These are phyloP conservation scores for Lepidurus packardi DNA, from an alignment of 1,140 invertebrate species.

Conservation along the genomic window DNA sequence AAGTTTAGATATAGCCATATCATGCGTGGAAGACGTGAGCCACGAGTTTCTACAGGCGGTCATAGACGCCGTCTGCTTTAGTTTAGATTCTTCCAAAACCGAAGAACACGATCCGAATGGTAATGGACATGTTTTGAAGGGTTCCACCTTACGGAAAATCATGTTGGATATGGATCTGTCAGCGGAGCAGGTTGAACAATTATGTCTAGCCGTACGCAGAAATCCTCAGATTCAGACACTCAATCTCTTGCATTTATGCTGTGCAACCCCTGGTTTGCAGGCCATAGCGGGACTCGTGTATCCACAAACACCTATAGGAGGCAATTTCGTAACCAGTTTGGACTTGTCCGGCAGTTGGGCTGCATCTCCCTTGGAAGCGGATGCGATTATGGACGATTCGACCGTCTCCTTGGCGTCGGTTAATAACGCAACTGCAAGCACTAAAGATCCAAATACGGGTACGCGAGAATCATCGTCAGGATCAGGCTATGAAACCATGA, in stretches of 20 bases:
- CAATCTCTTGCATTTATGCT: conserved; percentile 53
- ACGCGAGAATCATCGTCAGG: conserved; percentile 1
- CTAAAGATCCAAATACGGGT: background rate
- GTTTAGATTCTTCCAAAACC: conserved; percentile 42
- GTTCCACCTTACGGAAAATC: conserved; percentile 40
- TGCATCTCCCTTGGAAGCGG: background rate
- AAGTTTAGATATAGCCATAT: conserved; percentile 51
- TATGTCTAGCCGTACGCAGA: conserved; percentile 47
- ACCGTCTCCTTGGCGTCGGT: conserved; percentile 37
- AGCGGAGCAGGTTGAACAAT: conserved; percentile 49
- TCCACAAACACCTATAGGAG: background rate
- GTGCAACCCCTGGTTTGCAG: conserved; percentile 50
- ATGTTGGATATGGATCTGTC: conserved; percentile 52
- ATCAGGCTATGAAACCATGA: conserved; percentile 10
- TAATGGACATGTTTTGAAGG: background rate
- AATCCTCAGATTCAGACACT: conserved; percentile 49
- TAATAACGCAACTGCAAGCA: background rate
- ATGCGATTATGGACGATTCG: conserved; percentile 47
- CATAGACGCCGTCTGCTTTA: conserved; percentile 50
- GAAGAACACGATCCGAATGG: background rate
- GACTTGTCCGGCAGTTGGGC: conserved; percentile 52
- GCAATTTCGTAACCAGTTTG: conserved; percentile 38
- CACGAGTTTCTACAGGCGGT: conserved; percentile 47
- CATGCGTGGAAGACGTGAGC: conserved; percentile 47
- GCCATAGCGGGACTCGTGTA: conserved; percentile 35